Evolutionary conservation across 30 jellyfish, hydroid and myxozoan genomes (phyloP), one percentile per base, ranked within the genome.

Genomic region (Clytia hemisphaerica): DNA sequence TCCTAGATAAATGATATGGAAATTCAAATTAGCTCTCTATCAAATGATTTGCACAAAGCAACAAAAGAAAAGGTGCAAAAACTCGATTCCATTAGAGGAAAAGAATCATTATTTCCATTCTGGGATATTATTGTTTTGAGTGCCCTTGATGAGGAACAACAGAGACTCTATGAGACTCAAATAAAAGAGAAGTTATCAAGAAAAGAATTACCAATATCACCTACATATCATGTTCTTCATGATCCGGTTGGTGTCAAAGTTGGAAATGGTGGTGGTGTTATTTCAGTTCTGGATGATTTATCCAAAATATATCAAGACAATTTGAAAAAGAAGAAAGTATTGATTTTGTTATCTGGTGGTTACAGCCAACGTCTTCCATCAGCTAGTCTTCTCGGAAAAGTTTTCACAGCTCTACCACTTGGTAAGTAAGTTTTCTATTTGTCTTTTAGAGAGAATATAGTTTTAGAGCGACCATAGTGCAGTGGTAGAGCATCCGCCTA

Each of bases 121-220:
- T 86, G 96, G 96, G 96, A 86, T 66, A 82, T 86, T 0, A 92
- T 86, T n/a, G 96, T 86, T 1, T 59, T 86, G 14, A 86, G 94
- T 18, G 96, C 96, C 6, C 54, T 73, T 1, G 96, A 86, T 48
- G 76, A 16, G 14, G 92, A 79, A 9, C 96, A 86, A 38, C 72
- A 79, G 38, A 68, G 49, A 45, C 94, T 94, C 45, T 86, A 78
- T 53, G 96, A 86, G 55, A 58, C 63, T 35, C 96, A 86, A 68
- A 44, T 86, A 16, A 35, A 77, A 1, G 93, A 71, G 35, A 86
- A 86, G 47, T 16, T 71, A 0, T 78, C 67, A 51, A 60, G 92
- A 37, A 86, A 86, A 34, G 96, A 78, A 44, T 72, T 86, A 32
- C 96, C 96, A 0, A 75, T 78, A 28, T 75, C 91, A 12, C 86